Percentiles rank a stretch among this genome's conserved stretches.
Evolutionary conservation across 2,888 invertebrate species (phyloP).

Genomic region (Spialia ferax): DNA sequence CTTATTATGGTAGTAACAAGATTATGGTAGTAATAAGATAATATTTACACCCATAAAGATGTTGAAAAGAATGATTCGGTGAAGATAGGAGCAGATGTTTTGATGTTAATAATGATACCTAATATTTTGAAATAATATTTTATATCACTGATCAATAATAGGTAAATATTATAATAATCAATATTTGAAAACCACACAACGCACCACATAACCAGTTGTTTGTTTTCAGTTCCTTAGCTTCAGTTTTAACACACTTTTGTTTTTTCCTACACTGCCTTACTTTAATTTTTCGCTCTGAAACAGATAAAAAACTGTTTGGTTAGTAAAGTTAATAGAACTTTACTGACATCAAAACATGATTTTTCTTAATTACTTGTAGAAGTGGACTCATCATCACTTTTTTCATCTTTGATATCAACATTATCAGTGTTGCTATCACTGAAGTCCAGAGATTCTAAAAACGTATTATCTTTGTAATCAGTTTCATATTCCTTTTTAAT

Average conservation of each 20-base stretch:
- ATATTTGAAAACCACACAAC: not conserved
- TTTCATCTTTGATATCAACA: conserved; percentile 22
- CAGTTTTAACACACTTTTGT: not conserved
- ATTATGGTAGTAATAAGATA: too few species aligned
- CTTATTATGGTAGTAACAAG: too few species aligned
- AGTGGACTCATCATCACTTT: not conserved
- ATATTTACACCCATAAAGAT: too few species aligned
- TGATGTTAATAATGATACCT: too few species aligned
- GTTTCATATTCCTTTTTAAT: conserved; percentile 31
- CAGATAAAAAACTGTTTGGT: not conserved
- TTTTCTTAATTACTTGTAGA: too few species aligned
- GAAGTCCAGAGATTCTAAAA: conserved; percentile 12
- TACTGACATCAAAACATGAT: too few species aligned
- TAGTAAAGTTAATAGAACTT: too few species aligned
- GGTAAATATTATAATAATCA: too few species aligned
- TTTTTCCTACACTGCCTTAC: not conserved
- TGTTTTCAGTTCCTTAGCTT: not conserved
- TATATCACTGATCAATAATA: too few species aligned
- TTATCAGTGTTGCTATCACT: conserved; percentile 1
- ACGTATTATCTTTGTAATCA: conserved; percentile 16
- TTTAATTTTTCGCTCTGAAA: not conserved
- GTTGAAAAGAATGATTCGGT: too few species aligned
- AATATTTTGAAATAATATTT: too few species aligned
- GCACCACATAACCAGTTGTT: not conserved
- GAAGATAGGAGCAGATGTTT: too few species aligned